Evolutionary conservation across 2,797 vertebrate genomes (phyloP).

Genomic region (Pseudocheirus occidentalis): DNA sequence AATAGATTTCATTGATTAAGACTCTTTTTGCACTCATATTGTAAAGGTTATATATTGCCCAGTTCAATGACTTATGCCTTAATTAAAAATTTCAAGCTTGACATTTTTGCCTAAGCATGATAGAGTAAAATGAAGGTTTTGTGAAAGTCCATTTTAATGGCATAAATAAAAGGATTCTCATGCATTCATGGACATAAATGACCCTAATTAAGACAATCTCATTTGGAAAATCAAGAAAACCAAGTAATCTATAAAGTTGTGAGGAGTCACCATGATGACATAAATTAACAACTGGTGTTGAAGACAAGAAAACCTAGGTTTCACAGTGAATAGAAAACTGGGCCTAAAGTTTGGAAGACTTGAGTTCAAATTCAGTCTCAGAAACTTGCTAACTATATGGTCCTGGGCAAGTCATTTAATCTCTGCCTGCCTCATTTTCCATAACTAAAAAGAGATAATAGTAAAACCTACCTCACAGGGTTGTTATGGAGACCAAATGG

Average conservation of each 20-base stretch:
- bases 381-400: not conserved
- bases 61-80: not conserved
- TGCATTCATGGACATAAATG: not conserved
- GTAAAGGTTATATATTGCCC: not conserved
- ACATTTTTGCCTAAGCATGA: not conserved
- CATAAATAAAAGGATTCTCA: not conserved
- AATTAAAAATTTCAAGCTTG: not conserved
- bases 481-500: not conserved
- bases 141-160: not conserved
- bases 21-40: not conserved
- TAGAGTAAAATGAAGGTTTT: not conserved
- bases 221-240: not conserved
- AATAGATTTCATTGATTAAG: not conserved
- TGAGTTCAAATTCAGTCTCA: not conserved
- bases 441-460: not conserved
- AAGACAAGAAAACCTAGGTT: not conserved
- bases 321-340: not conserved
- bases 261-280: not conserved
- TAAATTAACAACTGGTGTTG: not conserved
- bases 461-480: not conserved
- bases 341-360: not conserved
- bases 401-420: not conserved
- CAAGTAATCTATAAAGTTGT: not conserved
- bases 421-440: not conserved
- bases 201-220: not conserved